A percentile compares a stretch with the other conserved stretches of the same genome.
These are phyloP conservation scores for Strix aluco DNA, from an alignment of 2,113 vertebrate species.

Conservation along the genomic window DNA sequence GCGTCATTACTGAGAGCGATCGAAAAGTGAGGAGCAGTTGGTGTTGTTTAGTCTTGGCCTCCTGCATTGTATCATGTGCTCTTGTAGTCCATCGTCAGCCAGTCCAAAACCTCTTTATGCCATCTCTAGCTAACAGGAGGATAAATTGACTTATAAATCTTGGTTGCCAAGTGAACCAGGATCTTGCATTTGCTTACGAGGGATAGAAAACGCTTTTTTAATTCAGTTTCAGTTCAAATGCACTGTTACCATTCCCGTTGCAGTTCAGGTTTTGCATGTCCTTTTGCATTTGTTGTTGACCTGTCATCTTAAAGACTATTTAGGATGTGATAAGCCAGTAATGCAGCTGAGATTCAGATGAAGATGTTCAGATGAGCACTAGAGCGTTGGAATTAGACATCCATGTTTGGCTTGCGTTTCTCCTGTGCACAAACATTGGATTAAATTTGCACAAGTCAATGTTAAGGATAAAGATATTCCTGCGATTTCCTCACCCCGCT, in stretches of 20 bases:
- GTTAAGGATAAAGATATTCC: neutral
- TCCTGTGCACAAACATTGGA: neutral
- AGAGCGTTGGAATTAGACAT: neutral
- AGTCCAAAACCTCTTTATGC: neutral
- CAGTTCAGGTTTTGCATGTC: neutral
- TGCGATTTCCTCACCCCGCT: neutral
- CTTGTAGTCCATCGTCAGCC: neutral
- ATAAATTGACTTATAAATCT: neutral
- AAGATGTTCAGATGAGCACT: neutral
- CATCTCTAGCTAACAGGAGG: neutral
- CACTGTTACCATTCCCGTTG: neutral
- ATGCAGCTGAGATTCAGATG: neutral
- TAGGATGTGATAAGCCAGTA: neutral
- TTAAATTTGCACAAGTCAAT: neutral
- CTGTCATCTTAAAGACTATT: neutral
- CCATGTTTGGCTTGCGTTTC: neutral
- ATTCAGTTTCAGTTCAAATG: neutral
- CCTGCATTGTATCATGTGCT: rapidly evolving
- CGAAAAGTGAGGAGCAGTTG: rapidly evolving
- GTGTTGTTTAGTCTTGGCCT: neutral
- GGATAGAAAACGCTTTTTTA: neutral
- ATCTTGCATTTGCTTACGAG: neutral
- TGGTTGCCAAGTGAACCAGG: neutral
- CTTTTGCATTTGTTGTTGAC: neutral
- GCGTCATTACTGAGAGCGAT: neutral